Evolutionary conservation across 2,888 invertebrate genomes (phyloP), one percentile per base, ranked within the genome.

Genomic region (Heliconius charithonia): DNA sequence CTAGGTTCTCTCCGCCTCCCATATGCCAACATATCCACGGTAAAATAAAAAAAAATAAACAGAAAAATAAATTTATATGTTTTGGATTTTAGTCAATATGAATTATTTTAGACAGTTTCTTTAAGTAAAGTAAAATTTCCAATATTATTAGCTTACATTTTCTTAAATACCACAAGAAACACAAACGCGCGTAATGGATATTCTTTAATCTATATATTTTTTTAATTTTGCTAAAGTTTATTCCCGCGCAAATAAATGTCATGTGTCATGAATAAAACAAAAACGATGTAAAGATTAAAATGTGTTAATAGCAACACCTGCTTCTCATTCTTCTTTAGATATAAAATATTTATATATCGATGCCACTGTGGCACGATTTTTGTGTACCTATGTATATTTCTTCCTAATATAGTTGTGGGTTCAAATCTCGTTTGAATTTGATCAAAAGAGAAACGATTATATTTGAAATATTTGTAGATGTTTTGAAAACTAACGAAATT

Each of bases 241-340:
- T 66, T 66, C 10, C 37, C 41, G 63, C 63, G 75, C 25, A 67
- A 73, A 59, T 32, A 80, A 80, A 80, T 76, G 80, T 76, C 80
- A 78, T 76, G 78, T 76, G 78, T 71, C 73, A 73, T 78, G 66
- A 66, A 77, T 77, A 77, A 62, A 72, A 70, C 59, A n/a, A 80
- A 79, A 27, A 67, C 19, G 29, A 56, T 72, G 22, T 22, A 22
- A 51, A 62, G 41, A 62, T 74, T 41, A 62, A 62, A 74, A 62
- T 32, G 63, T 74, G 63, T 74, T 71, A 74, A 62, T 41, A 41
- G 41, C 62, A 25, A 41, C 73, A 74, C 59, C 73, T 74, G 73
- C 73, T 73, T 59, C 37, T 41, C 27, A 25, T 73, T 62, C 56
- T n/a, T 25, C n/a, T 69, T 71, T 71, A 51, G 32, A 71, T 12